Evolutionary conservation across 2,797 vertebrate genomes (phyloP).

Genomic region (Mus spretus): DNA sequence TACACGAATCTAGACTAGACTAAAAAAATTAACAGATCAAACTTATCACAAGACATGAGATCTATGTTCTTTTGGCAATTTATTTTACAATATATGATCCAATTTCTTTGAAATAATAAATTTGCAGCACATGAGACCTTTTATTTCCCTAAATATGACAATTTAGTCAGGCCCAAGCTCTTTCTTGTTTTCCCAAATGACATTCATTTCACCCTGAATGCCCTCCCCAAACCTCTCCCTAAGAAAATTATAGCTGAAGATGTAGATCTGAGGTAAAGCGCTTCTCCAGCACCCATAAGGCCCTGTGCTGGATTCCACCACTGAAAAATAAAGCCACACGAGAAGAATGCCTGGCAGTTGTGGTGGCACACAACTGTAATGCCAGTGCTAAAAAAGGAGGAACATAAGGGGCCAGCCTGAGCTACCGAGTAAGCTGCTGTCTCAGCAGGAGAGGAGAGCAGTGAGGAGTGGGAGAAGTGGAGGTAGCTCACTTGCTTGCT

Average conservation of each 20-base stretch:
- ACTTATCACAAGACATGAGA: not conserved
- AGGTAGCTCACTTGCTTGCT: not conserved
- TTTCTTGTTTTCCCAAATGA: slow-evolving; percentile 59
- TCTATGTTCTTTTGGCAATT: slow-evolving; percentile 46
- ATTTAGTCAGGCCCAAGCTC: slow-evolving; percentile 43
- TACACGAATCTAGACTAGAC: slow-evolving; percentile 32
- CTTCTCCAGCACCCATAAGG: not conserved
- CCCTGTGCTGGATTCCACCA: not conserved
- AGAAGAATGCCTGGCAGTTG: not conserved
- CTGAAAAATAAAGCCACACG: not conserved
- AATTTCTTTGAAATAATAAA: slow-evolving; percentile 65
- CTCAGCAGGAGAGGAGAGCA: not conserved
- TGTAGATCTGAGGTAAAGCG: not conserved
- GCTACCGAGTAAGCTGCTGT: not conserved
- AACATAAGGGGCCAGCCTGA: not conserved
- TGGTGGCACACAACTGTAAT: not conserved
- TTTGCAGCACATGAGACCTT: slow-evolving; percentile 9
- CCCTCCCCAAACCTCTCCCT: slow-evolving; percentile 12
- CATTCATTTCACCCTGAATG: slow-evolving; percentile 51
- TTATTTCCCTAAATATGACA: slow-evolving; percentile 43
- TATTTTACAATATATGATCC: slow-evolving; percentile 23
- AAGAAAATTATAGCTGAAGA: not conserved
- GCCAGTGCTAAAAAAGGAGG: not conserved
- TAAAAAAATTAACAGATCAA: slow-evolving; percentile 38
- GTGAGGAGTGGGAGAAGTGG: not conserved